Conservation (phyloP, 2,113 vertebrate species). For the Aldabrachelys gigantea region DNA sequence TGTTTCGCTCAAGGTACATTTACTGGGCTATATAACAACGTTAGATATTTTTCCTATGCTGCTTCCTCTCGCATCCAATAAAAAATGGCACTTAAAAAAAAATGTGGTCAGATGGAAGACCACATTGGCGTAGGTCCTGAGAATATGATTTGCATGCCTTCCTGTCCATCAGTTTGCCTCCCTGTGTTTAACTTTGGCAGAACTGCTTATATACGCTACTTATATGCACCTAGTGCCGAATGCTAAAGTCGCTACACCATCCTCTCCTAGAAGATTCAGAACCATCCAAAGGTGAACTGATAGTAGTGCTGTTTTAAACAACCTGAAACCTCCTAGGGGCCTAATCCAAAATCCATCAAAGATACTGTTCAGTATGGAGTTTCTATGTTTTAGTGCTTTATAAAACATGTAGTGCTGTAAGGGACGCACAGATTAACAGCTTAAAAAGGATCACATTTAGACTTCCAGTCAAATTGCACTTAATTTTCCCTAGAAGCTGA, state of each 20-base stretch:
- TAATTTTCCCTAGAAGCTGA: background rate
- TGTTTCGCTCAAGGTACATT: background rate
- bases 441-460: background rate
- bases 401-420: background rate
- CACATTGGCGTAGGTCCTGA: background rate
- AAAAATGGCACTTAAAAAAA: background rate
- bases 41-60: background rate
- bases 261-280: slow-evolving; percentile 11
- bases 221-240: background rate
- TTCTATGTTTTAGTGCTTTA: background rate
- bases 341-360: background rate
- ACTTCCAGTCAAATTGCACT: background rate
- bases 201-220: background rate
- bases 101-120: background rate
- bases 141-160: background rate
- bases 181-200: background rate
- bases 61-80: background rate
- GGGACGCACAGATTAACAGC: background rate
- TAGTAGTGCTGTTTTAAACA: too few relatives aligned
- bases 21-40: background rate
- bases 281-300: background rate
- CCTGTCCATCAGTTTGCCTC: too few relatives aligned
- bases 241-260: background rate
- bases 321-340: background rate
- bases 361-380: background rate